phyloP scores from a whole-genome alignment of 2,797 vertebrate genomes.

The Gadopsis marmoratus region DNA sequence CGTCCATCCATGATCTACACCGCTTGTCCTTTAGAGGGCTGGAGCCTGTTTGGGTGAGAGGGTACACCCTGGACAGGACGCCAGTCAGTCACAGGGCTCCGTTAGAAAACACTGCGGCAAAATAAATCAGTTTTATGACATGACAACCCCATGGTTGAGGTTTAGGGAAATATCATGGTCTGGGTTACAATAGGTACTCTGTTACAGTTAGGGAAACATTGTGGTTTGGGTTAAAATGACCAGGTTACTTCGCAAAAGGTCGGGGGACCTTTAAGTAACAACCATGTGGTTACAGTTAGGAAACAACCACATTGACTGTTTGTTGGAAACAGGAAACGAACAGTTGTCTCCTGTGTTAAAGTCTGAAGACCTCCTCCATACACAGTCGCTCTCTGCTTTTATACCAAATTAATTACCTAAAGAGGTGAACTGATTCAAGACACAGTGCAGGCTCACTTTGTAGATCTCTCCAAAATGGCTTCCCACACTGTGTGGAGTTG shows the following conservation, averaged over 20 bases:
- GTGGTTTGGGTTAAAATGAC: background rate
- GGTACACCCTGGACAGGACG: too few species aligned
- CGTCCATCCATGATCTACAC: too few species aligned
- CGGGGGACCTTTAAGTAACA: background rate
- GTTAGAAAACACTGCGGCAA: background rate
- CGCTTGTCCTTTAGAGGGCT: too few species aligned
- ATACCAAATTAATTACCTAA: constrained; percentile 27
- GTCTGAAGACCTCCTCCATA: background rate
- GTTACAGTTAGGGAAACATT: background rate
- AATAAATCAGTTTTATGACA: background rate
- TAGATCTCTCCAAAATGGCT: constrained; percentile 49
- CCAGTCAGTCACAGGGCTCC: too few species aligned
- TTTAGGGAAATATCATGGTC: background rate
- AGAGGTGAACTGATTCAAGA: constrained; percentile 26
- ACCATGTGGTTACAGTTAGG: background rate
- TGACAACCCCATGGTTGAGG: background rate
- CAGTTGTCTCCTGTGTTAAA: background rate
- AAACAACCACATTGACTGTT: background rate
- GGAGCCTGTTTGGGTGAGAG: too few species aligned
- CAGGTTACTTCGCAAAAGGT: background rate
- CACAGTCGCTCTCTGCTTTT: constrained; percentile 15
- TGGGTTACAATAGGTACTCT: background rate
- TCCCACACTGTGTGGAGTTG: constrained; percentile 26
- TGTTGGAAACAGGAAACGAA: background rate
- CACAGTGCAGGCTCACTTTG: constrained; percentile 43